phyloP scores from a whole-genome alignment of 2,888 invertebrate species.

The Dascillus cervinus region DNA sequence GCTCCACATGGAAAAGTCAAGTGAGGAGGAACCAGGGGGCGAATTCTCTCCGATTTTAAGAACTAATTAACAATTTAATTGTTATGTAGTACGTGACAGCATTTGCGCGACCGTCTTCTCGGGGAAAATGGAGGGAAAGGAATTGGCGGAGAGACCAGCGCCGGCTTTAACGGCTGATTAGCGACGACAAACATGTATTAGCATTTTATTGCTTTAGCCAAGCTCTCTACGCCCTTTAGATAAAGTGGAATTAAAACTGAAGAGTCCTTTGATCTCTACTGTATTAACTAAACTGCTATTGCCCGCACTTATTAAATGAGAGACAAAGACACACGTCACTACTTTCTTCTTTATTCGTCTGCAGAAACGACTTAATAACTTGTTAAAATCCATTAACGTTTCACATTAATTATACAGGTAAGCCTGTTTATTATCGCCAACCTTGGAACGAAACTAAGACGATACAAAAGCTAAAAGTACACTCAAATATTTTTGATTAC shows the following conservation, averaged over 20 bases:
- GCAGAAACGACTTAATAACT: slow-evolving; percentile 32
- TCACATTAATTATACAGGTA: no score
- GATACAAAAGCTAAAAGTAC: no score
- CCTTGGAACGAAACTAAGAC: no score
- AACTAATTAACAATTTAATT: slow-evolving; percentile 14
- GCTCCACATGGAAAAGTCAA: slow-evolving; percentile 2
- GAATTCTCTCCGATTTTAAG: no score
- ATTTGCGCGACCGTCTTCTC: not conserved
- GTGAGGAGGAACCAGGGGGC: slow-evolving; percentile 8
- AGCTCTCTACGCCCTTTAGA: slow-evolving; percentile 45
- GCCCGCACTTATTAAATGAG: slow-evolving; percentile 42
- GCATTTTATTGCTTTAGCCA: slow-evolving; percentile 58
- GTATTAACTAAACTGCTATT: slow-evolving; percentile 43
- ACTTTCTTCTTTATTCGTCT: slow-evolving; percentile 21
- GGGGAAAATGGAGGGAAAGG: not conserved
- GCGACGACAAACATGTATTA: slow-evolving; percentile 61
- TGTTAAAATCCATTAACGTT: no score
- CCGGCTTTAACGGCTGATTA: slow-evolving; percentile 47
- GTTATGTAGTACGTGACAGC: slow-evolving; percentile 4
- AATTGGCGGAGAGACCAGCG: not conserved
- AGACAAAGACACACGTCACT: slow-evolving; percentile 28
- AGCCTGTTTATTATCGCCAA: no score
- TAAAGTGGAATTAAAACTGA: slow-evolving; percentile 52
- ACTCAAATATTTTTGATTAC: no score
- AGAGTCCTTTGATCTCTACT: slow-evolving; percentile 47